Evolutionary conservation across 1,140 invertebrate genomes (phyloP), one percentile per base, ranked within the genome.

Genomic region (Meteorus sp.): DNA sequence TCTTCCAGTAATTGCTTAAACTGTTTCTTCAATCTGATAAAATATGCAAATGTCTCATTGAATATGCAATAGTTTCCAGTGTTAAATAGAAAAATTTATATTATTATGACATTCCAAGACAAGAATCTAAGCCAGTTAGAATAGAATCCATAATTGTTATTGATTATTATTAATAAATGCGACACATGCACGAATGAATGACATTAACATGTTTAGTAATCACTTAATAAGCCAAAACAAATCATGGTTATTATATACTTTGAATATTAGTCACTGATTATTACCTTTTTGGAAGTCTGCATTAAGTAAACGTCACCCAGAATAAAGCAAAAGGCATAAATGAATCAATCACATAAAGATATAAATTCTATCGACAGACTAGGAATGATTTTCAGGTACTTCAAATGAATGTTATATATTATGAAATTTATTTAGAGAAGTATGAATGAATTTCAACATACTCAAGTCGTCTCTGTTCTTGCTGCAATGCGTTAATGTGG

Each of bases 1-100:
- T 97, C 94, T 74, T 96, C 93, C 56, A 99, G 81, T 22, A 98
- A 81, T 70, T 92, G 88, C 72, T 95, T 95, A 81, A 98, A 98
- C 75, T 97, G 92, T 70, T 94, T 90, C 68, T 91, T 92, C 88
- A 88, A 93, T 75, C 89, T 92, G 66, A 53, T 11, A 25, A 63
- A 53, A 57, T 35, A 44, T 29, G n/a, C 1, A 60, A 17, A 55
- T 41, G 20, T 53, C n/a, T 19, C 22, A 19, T 2, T n/a, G 22
- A n/a, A n/a, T n/a, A n/a, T n/a, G n/a, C n/a, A n/a, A n/a, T n/a
- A n/a, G n/a, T n/a, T n/a, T n/a, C n/a, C n/a, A n/a, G n/a, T 5
- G 54, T 29, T 53, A 23, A 23, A 1, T n/a, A 29, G 1, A 33
- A 35, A 13, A 20, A 20, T 13, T 9, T 7, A 39, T n/a, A 39